Evolutionary conservation across 37 sponge, comb jelly and placozoan species (phyloP), one percentile per base, ranked within the genome.

Genomic region (Haliclona indistincta): DNA sequence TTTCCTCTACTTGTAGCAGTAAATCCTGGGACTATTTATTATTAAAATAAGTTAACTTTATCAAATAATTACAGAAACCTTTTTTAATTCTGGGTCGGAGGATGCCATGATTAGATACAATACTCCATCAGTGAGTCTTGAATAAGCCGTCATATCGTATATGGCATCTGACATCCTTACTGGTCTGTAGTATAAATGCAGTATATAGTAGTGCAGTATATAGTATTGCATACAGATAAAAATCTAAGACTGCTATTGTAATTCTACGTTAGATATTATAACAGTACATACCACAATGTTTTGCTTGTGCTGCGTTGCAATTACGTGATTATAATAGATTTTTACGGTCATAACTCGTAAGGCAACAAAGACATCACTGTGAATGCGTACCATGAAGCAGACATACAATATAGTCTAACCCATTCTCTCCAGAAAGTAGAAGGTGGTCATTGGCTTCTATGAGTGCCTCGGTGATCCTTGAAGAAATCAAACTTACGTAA

Each of bases 101-200:
- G 80, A 78, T 25, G 58, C 2, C 23, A 77, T 47, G 23, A 95
- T 91, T 61, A 56, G 41, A 15, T 91, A 69, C 13, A 81, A 17
- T 3, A 95, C 74, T 54, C 52, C 37, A 53, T 95, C 95, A 22
- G 78, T 91, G 25, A 95, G 83, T 26, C 77, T 61, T 4, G 93
- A 74, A 52, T 88, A 95, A 22, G 95, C 95, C 45, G 28, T 55
- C 70, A 88, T 84, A 51, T 95, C 95, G 20, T 84, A 29, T 23
- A 91, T 88, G 26, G 81, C 80, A 26, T 84, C 86, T 7, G 94
- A 84, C 79, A 95, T 82, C 44, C 53, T 49, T 49, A 49, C 38
- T 49, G 4, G n/a, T n/a, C n/a, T n/a, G n/a, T n/a, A n/a, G n/a
- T n/a, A n/a, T n/a, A n/a, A n/a, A n/a, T n/a, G n/a, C n/a, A n/a